A percentile compares a stretch with the other conserved stretches of the same genome.
phyloP scores from a whole-genome alignment of 2,888 invertebrate species.

The Nycteola revayana region DNA sequence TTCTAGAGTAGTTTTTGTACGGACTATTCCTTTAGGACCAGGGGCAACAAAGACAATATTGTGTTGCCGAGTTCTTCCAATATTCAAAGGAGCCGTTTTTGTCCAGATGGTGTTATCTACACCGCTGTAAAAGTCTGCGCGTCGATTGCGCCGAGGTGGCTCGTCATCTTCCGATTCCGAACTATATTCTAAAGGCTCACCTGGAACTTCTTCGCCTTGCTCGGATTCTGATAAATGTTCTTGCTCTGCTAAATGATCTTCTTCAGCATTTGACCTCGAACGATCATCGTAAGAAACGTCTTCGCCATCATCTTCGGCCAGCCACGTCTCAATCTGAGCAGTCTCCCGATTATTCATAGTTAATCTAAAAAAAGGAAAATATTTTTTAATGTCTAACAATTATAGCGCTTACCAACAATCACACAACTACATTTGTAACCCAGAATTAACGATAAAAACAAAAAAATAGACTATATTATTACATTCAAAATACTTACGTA shows the following conservation, averaged over 20 bases:
- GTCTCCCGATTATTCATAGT: too few relatives aligned
- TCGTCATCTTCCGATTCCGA: not conserved
- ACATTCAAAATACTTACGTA: too few relatives aligned
- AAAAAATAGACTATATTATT: too few relatives aligned
- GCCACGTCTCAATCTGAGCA: conserved; percentile 1
- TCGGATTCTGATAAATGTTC: conserved; percentile 3
- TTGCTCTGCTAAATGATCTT: conserved; percentile 2
- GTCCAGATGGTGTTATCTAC: not conserved
- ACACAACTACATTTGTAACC: too few relatives aligned
- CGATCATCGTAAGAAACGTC: conserved; percentile 1
- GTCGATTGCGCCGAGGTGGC: not conserved
- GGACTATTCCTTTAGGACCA: conserved; percentile 8
- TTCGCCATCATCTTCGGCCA: not conserved
- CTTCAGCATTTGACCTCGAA: conserved; percentile 2
- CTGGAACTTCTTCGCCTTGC: not conserved
- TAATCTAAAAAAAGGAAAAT: too few relatives aligned
- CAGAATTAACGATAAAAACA: too few relatives aligned
- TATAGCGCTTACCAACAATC: too few relatives aligned
- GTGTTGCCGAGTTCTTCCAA: conserved; percentile 6
- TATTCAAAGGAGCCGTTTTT: not conserved
- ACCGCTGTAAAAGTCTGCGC: not conserved
- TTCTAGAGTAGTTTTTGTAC: conserved; percentile 3
- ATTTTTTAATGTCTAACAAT: too few relatives aligned
- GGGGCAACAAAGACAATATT: conserved; percentile 8
- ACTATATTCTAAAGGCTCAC: not conserved